Percentiles rank a stretch among this genome's conserved stretches.
Evolutionary conservation across 2,113 vertebrate genomes (phyloP).

Genomic region (Sinosuthora webbiana): DNA sequence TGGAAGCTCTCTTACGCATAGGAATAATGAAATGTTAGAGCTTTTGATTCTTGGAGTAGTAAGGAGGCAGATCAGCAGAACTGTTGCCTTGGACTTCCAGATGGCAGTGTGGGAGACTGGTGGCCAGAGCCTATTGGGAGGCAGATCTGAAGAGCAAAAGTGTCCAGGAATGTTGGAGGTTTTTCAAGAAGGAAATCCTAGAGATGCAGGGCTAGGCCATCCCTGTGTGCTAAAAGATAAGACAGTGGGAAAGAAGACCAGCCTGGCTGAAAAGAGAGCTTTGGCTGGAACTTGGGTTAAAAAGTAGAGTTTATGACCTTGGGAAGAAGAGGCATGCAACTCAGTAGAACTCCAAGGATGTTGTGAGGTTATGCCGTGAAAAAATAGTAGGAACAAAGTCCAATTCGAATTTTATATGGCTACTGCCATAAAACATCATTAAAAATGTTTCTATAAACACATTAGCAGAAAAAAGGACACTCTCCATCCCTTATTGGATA

Average conservation of each 20-base stretch:
- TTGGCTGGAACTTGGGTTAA: background rate
- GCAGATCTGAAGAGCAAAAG: background rate
- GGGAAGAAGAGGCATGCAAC: background rate
- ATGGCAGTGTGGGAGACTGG: background rate
- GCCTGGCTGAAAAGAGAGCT: background rate
- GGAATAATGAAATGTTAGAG: background rate
- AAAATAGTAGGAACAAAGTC: background rate
- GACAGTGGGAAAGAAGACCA: background rate
- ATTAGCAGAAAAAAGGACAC: background rate
- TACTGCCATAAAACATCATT: background rate
- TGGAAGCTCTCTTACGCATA: background rate
- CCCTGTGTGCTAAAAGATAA: background rate
- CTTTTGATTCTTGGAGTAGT: background rate
- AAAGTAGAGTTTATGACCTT: background rate
- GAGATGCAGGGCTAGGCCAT: background rate
- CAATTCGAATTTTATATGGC: background rate
- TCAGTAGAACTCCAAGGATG: background rate
- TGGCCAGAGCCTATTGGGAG: too few species aligned
- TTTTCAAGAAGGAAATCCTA: background rate
- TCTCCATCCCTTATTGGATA: background rate
- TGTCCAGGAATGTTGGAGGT: background rate
- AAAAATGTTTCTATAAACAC: background rate
- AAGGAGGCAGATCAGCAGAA: background rate
- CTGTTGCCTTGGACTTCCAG: background rate
- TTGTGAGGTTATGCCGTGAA: background rate